Evolutionary conservation across 2,888 invertebrate genomes (phyloP).

Genomic region (Caenorhabditis macrosperma): DNA sequence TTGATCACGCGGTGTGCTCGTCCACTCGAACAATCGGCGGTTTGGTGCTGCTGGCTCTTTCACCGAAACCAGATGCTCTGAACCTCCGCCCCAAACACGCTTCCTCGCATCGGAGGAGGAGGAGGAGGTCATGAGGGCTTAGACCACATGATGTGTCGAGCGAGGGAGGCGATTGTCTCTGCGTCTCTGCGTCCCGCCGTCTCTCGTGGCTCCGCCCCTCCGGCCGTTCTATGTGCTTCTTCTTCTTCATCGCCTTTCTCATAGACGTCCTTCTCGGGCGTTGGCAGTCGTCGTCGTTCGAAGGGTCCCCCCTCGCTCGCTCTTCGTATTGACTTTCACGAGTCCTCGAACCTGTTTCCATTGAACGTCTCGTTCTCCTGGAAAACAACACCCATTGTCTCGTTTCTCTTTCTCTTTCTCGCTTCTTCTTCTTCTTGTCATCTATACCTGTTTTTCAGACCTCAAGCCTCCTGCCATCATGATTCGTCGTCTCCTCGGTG

Average conservation of each 20-base stretch:
- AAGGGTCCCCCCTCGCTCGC: neutral
- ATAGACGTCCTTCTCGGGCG: slow-evolving; percentile 8
- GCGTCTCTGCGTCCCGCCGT: slow-evolving; percentile 14
- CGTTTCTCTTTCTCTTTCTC: neutral
- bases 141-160: slow-evolving; percentile 20
- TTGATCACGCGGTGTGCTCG: slow-evolving; percentile 9
- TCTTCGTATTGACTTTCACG: slow-evolving; percentile 1
- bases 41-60: slow-evolving; percentile 18
- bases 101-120: neutral
- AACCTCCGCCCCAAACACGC: neutral
- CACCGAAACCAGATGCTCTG: slow-evolving; percentile 16
- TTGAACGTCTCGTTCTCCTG: neutral
- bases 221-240: slow-evolving; percentile 43
- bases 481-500: slow-evolving; percentile 9
- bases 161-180: neutral
- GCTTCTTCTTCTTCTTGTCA: neutral
- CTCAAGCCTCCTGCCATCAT: slow-evolving; percentile 3
- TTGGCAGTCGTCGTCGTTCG: neutral
- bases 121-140: slow-evolving; percentile 40
- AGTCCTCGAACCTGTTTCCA: neutral
- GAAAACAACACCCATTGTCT: neutral
- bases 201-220: slow-evolving; percentile 11
- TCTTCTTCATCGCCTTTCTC: slow-evolving; percentile 1
- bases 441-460: slow-evolving; percentile 7
- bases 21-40: slow-evolving; percentile 8